Base-by-base conservation (phyloP, 1,140 invertebrate species). In the Ceratina australensis region DNA sequence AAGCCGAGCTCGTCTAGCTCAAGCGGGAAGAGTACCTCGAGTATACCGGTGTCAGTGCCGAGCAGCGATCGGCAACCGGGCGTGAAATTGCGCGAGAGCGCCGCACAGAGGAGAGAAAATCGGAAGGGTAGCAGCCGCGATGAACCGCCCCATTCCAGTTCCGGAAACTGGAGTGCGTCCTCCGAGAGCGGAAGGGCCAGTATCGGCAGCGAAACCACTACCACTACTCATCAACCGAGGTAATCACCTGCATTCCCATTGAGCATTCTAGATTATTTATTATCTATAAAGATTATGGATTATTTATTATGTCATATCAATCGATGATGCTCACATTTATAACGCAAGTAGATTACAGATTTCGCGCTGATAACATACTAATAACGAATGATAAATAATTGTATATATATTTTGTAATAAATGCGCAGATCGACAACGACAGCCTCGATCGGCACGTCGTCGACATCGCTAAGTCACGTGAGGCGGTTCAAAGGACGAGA, bases 111-210 rank as follows among this genome's bases (percentile, higher is more conserved):
- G 72, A 92, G 95, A 81, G 93, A 94, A 60, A 90, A 94, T 71
- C 92, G 93, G 28, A 91, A 92, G 81, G 92, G 91, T 68, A 90
- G 89, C 50, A 90, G 86, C 73, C 93, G 93, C 65, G 94, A 94
- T 74, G 97, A 97, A 88, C 93, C 92, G 8, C 95, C 95, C 26
- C 96, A 97, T 90, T 98, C 97, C 0, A 97, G 96, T 57, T 97
- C 96, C 77, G 98, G 98, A 60, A 98, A 98, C 90, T 98, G 98
- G 98, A 97, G 96, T 85, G 97, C 96, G 50, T 97, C 96, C 86
- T 98, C 96, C 0, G 96, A 97, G 90, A 98, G 96, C 81, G 97
- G 97, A 54, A 93, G 97, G 74, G 96, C 97, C 24, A 96, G 95
- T 69, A 96, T 96, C 79, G 95, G 95, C 75, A 96, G 95, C 78